Base-by-base conservation (phyloP, 2,113 vertebrate species). In the Lagopus muta region DNA sequence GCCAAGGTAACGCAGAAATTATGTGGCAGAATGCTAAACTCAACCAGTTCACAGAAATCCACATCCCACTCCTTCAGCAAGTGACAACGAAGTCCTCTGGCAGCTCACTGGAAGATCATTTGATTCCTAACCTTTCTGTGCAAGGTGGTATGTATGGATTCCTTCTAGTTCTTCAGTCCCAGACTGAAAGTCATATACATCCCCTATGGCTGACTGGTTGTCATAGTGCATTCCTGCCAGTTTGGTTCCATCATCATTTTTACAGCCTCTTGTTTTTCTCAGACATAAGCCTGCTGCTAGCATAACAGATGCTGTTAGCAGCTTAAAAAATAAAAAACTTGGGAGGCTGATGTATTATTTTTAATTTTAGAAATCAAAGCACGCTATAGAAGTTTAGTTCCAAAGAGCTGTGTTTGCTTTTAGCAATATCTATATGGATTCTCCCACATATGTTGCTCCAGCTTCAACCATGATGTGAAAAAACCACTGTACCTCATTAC, bases 331-430 rank as follows among this genome's bases (percentile, higher is more conserved):
- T 57, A 10, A 54, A 66, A 74, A 4, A 6, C 58, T 69, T 61
- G 22, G 8, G 21, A 66, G 22, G 11, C 6, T 45, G 34, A 13
- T 50, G 21, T 5, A 27, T 78, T 85, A 27, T 25, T 40, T 75
- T 78, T 77, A 10, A 62, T 77, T 54, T 76, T 64, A 77, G 69
- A 74, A 95, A 62, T 66, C 71, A 38, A 76, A 82, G 27, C 40
- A 75, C 0, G 0, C 15, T 76, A 2, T n/a, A 1, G 40, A 61
- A 50, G 12, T 52, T 13, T 66, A 19, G 40, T 89, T 92, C 52
- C 42, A 34, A 4, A 32, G 34, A 32, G 30, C 1, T 75, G 5
- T 58, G 43, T 75, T 79, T 88, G 48, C 9, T 0, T 82, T 92
- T 52, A 34, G 8, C 6, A 2, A n/a, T 67, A 69, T 48, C 15